Conservation (phyloP, 2,888 invertebrate species). For the Elysia crispata region DNA sequence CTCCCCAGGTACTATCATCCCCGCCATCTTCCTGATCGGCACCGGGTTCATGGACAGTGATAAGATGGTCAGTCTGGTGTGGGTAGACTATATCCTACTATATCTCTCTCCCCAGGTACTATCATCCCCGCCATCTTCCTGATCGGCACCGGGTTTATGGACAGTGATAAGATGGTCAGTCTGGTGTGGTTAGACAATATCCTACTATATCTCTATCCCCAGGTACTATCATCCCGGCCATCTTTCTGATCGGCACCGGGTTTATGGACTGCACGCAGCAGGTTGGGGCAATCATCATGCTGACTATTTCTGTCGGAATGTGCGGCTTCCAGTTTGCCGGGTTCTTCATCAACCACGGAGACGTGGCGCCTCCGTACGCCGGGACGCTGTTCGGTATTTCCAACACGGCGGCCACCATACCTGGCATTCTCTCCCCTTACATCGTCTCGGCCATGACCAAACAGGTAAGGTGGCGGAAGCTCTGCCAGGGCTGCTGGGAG, state of each 20-base stretch:
- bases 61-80: no score
- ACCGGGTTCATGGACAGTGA: no score
- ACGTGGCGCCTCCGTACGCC: constrained; percentile 69
- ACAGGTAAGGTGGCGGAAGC: constrained; percentile 65
- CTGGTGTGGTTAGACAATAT: no score
- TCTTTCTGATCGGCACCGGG: constrained; percentile 64
- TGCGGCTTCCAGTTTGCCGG: constrained; percentile 70
- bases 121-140: no score
- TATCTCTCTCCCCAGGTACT: no score
- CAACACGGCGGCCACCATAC: constrained; percentile 53
- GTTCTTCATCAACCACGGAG: constrained; percentile 70
- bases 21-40: no score
- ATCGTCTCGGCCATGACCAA: constrained; percentile 67
- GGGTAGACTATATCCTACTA: no score
- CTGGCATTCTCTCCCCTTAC: constrained; percentile 62
- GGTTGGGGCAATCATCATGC: constrained; percentile 62
- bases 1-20: no score
- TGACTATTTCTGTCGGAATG: constrained; percentile 66
- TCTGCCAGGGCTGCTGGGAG: no score
- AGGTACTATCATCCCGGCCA: constrained; percentile 63
- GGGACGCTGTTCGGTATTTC: constrained; percentile 60
- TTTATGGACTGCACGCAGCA: constrained; percentile 68
- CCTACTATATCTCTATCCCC: no score
- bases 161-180: no score
- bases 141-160: constrained; percentile 67